These are phyloP conservation scores for Drosophila fungiperda DNA, from an alignment of 2,888 invertebrate species.

Conservation along the genomic window DNA sequence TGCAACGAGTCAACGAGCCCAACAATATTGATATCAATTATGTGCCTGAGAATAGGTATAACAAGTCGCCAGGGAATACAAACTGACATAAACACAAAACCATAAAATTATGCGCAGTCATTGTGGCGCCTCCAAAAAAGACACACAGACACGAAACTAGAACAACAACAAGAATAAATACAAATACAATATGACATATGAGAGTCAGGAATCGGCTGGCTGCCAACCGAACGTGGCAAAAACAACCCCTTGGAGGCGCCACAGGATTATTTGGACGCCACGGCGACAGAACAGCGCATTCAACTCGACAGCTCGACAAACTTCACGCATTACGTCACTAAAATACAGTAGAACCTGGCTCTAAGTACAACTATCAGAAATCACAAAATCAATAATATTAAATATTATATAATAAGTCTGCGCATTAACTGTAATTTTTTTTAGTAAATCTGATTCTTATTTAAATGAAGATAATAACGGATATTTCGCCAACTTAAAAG, in stretches of 20 bases:
- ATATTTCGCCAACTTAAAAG: background rate
- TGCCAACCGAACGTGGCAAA: slow-evolving; percentile 44
- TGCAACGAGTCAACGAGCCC: slow-evolving; percentile 5
- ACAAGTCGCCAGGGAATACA: slow-evolving; percentile 38
- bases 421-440: background rate
- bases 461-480: background rate
- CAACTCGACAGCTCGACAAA: slow-evolving; percentile 65
- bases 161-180: slow-evolving; percentile 19
- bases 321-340: slow-evolving; percentile 70
- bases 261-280: slow-evolving; percentile 56
- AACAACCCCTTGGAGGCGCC: slow-evolving; percentile 75
- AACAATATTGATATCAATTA: slow-evolving; percentile 55
- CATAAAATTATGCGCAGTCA: slow-evolving; percentile 79
- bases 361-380: background rate
- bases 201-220: slow-evolving; percentile 28
- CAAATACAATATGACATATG: slow-evolving; percentile 19
- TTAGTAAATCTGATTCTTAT: background rate
- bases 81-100: slow-evolving; percentile 42
- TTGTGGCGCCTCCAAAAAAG: slow-evolving; percentile 63
- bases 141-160: slow-evolving; percentile 26
- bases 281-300: slow-evolving; percentile 56
- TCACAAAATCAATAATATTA: background rate
- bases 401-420: background rate
- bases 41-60: slow-evolving; percentile 43
- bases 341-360: slow-evolving; percentile 6